Evolutionary conservation across 2,888 invertebrate species (phyloP), one percentile per base, ranked within the genome.

Genomic region (Drosophila longiperda): DNA sequence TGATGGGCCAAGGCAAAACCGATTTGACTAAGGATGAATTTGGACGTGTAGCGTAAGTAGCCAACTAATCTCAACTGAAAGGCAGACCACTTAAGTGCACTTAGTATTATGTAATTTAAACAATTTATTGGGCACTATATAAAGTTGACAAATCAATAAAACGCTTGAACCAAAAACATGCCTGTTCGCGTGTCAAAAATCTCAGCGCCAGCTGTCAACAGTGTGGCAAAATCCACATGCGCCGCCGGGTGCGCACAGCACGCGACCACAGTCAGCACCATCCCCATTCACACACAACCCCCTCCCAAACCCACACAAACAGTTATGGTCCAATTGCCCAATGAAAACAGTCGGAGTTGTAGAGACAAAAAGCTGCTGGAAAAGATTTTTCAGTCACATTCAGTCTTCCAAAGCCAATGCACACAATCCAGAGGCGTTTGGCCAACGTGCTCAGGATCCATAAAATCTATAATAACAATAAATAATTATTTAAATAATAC

Each of bases 11-110:
- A 81, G 91, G 94, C 91, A 92, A 93, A 91, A 91, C 94, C 80
- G 93, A 96, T 89, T 94, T 95, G 89, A 94, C 95, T 53, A 94
- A 95, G 87, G 97, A 98, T 94, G 97, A 97, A 93, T 97, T 96
- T 93, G 98, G 98, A 62, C 95, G 98, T 93, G 95, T 97, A 90
- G 94, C 83, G 91, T 91, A 76, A 92, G 91, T 91, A 76, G 1
- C 9, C 3, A 34, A 50, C 15, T 17, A n/a, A 17, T 17, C 45
- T 45, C 1, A 45, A 17, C 34, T 11, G 17, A 48, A 23, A 52
- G 17, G 6, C 4, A 36, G 36, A 26, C 36, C 45, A 52, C 49
- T 36, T 32, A 54, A 70, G 58, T 64, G 55, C 48, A 64, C 55
- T 50, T n/a, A 59, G 54, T 53, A 55, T 83, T 84, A 84, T 89